Percentiles rank a stretch among this genome's conserved stretches.
phyloP scores from a whole-genome alignment of 2,888 invertebrate genomes.

The Hydroisotoma schaefferi region DNA sequence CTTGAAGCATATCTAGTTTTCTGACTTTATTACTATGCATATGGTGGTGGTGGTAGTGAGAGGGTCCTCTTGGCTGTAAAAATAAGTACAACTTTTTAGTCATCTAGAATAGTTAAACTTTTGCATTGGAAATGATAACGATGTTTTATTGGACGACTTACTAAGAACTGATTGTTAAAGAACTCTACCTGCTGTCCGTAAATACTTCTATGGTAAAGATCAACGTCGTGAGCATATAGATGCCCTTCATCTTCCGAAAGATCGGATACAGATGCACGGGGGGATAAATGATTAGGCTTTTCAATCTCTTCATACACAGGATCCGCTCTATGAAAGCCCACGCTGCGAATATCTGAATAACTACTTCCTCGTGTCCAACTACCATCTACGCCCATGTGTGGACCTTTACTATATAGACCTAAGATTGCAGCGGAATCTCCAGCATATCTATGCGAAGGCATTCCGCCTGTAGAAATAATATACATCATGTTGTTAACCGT shows the following conservation, averaged over 20 bases:
- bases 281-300: slow-evolving; percentile 46
- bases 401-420: slow-evolving; percentile 44
- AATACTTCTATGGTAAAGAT: slow-evolving; percentile 46
- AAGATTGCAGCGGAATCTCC: slow-evolving; percentile 40
- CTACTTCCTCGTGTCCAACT: slow-evolving; percentile 48
- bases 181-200: slow-evolving; percentile 47
- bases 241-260: slow-evolving; percentile 48
- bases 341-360: slow-evolving; percentile 46
- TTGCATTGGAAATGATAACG: too few relatives aligned
- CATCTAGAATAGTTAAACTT: too few relatives aligned
- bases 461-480: slow-evolving; percentile 26
- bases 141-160: too few relatives aligned
- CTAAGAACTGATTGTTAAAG: too few relatives aligned
- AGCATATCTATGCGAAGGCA: slow-evolving; percentile 31
- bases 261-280: slow-evolving; percentile 48
- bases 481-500: too few relatives aligned
- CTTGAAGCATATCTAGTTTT: slow-evolving; percentile 45
- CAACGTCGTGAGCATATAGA: slow-evolving; percentile 46
- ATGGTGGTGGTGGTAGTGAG: slow-evolving; percentile 46
- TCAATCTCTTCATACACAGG: slow-evolving; percentile 49
- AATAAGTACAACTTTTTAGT: slow-evolving; percentile 3
- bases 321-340: slow-evolving; percentile 38
- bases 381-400: slow-evolving; percentile 36
- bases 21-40: slow-evolving; percentile 38
- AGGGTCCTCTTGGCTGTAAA: slow-evolving; percentile 37